These are phyloP conservation scores for Papilio aristodemus DNA, from an alignment of 1,140 invertebrate species.

Conservation along the genomic window DNA sequence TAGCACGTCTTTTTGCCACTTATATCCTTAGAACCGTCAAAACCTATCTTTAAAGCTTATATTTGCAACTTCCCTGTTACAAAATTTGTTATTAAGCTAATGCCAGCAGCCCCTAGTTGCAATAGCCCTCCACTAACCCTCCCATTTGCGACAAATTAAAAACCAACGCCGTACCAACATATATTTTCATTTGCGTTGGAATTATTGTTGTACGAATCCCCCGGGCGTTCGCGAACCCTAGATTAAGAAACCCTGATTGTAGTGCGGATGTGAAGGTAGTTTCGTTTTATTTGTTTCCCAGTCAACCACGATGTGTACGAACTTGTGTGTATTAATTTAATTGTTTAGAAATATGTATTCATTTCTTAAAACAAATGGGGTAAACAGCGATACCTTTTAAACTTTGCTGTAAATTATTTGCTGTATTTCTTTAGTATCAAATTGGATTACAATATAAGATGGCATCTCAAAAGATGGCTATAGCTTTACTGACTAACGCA, in stretches of 20 bases:
- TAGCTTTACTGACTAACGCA: too few relatives aligned
- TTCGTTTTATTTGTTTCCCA: not conserved
- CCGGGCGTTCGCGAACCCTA: conserved; percentile 16
- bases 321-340: too few relatives aligned
- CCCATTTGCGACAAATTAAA: conserved; percentile 21
- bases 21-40: not conserved
- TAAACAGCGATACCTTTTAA: too few relatives aligned
- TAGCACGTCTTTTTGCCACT: too few relatives aligned
- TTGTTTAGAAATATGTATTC: not conserved
- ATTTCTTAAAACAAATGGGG: not conserved
- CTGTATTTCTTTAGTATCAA: too few relatives aligned
- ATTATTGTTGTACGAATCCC: conserved; percentile 22
- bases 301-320: too few relatives aligned
- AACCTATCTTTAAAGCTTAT: not conserved
- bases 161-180: conserved; percentile 1
- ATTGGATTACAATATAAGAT: too few relatives aligned
- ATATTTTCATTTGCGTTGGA: conserved; percentile 30
- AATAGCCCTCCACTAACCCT: not conserved
- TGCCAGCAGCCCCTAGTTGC: not conserved
- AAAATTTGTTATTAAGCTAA: not conserved
- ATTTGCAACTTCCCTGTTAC: not conserved
- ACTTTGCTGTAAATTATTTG: too few relatives aligned
- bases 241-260: conserved; percentile 13
- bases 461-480: too few relatives aligned
- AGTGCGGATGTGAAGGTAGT: not conserved